These are phyloP conservation scores for Allolobophora icterica DNA, from an alignment of 2,888 invertebrate genomes.

Conservation along the genomic window DNA sequence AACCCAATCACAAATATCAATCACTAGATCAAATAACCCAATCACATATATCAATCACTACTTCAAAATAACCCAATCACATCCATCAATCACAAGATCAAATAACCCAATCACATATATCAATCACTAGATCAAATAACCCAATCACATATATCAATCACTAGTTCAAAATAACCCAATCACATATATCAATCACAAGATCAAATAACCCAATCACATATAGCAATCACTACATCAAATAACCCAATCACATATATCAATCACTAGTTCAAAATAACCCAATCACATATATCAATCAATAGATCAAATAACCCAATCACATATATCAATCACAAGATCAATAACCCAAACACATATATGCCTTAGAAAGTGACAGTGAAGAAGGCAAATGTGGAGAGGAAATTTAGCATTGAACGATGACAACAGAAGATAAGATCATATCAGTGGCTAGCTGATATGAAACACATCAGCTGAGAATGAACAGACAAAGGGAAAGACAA, in stretches of 20 bases:
- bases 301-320: too few relatives aligned
- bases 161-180: neutral
- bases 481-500: too few relatives aligned
- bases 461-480: neutral
- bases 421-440: too few relatives aligned
- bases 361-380: too few relatives aligned
- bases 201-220: too few relatives aligned
- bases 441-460: neutral
- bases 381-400: neutral
- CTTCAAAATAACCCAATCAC: neutral
- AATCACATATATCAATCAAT: too few relatives aligned
- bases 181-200: too few relatives aligned
- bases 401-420: neutral
- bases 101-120: neutral
- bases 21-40: too few relatives aligned
- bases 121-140: too few relatives aligned
- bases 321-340: too few relatives aligned
- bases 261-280: neutral
- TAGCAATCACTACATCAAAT: too few relatives aligned
- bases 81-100: neutral
- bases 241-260: neutral
- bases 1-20: neutral
- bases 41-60: neutral
- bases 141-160: neutral
- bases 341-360: too few relatives aligned